Conservation (phyloP, 2,113 vertebrate genomes). For the Mesoclemmys tuberculata region DNA sequence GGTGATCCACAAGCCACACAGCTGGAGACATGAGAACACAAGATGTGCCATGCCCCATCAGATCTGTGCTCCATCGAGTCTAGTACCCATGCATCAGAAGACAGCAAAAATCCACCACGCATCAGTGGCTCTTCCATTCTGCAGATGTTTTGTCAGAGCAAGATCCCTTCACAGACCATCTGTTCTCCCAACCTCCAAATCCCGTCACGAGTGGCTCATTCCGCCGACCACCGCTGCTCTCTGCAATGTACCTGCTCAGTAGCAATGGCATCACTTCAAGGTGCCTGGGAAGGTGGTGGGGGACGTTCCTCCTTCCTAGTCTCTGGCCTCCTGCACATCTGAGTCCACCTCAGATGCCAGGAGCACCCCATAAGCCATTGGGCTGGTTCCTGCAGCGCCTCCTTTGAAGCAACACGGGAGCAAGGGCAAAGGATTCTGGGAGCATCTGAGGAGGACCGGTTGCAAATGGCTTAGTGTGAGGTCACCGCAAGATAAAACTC, state of each 20-base stretch:
- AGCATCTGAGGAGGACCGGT: accelerated
- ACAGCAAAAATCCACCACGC: not conserved
- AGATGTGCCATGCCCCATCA: not conserved
- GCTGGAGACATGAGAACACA: no score
- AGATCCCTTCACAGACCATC: no score
- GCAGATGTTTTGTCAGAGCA: not conserved
- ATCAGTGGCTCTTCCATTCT: not conserved
- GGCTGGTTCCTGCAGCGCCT: accelerated
- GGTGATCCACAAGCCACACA: not conserved
- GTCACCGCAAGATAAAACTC: not conserved
- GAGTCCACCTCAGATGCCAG: not conserved
- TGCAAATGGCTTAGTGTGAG: accelerated
- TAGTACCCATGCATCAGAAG: not conserved
- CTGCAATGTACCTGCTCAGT: not conserved
- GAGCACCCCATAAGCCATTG: not conserved
- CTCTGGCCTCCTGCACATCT: not conserved
- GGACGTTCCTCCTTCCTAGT: not conserved
- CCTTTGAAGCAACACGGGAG: not conserved
- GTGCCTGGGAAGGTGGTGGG: not conserved
- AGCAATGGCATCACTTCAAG: not conserved
- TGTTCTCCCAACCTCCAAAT: not conserved
- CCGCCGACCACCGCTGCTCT: not conserved
- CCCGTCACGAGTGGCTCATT: not conserved
- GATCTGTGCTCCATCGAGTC: not conserved
- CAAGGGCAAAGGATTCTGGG: not conserved